Conservation (phyloP, 35 echinoderm and acorn worm genomes). For the Chiridota heheva region DNA sequence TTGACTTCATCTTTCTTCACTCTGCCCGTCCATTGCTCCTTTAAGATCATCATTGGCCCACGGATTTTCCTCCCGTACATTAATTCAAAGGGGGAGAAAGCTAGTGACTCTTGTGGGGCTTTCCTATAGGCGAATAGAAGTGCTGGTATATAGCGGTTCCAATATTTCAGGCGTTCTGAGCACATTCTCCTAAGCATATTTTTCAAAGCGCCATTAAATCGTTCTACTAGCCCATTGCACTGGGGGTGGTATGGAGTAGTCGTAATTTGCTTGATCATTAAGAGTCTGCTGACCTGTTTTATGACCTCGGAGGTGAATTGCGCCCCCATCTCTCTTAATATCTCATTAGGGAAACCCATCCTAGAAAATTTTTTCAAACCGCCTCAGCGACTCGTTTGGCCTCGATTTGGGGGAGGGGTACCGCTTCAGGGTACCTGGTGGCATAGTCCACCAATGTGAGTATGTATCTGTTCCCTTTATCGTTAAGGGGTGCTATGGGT, state of each 20-base stretch:
- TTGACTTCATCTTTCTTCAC: slow-evolving; percentile 1
- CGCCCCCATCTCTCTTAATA: slow-evolving; percentile 54
- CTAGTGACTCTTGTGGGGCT: slow-evolving; percentile 29
- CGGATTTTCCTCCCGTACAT: slow-evolving; percentile 46
- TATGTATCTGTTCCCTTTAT: slow-evolving; percentile 6
- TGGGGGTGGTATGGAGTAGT: slow-evolving; percentile 56
- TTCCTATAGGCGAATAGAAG: slow-evolving; percentile 37
- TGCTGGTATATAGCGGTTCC: slow-evolving; percentile 59
- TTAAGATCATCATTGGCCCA: slow-evolving; percentile 52
- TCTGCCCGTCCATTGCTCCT: slow-evolving; percentile 48
- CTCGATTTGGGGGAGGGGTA: slow-evolving; percentile 42
- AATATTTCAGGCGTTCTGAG: slow-evolving; percentile 44
- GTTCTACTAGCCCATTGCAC: slow-evolving; percentile 62
- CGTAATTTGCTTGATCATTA: slow-evolving; percentile 38
- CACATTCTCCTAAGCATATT: slow-evolving; percentile 53
- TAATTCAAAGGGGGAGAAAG: slow-evolving; percentile 59
- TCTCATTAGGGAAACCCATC: slow-evolving; percentile 61
- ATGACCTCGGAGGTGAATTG: slow-evolving; percentile 62
- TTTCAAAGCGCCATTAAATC: slow-evolving; percentile 61
- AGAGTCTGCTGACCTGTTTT: slow-evolving; percentile 44
- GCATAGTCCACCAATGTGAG: slow-evolving; percentile 40
- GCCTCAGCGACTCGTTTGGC: slow-evolving; percentile 45
- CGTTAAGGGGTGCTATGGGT: slow-evolving; percentile 51
- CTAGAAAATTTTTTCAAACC: slow-evolving; percentile 33
- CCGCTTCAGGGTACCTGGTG: slow-evolving; percentile 55